A percentile compares a stretch with the other conserved stretches of the same genome.
Conservation (phyloP, 2,797 vertebrate species). For the Cichlasoma orientale region DNA sequence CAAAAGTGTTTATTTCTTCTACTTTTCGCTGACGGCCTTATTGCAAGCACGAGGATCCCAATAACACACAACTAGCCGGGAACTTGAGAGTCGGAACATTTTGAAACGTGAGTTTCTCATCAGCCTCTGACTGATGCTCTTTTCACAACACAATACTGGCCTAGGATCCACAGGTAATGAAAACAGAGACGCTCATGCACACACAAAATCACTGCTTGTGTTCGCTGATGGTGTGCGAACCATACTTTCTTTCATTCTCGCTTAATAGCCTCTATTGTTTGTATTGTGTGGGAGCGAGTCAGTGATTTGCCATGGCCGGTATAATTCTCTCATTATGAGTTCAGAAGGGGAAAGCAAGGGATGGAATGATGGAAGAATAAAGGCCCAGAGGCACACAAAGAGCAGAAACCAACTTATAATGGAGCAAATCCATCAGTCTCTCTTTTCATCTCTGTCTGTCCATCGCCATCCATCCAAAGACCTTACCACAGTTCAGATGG, state of each 20-base stretch:
- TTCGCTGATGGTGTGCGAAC: conserved; percentile 33
- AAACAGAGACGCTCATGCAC: conserved; percentile 33
- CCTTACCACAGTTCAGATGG: conserved; percentile 39
- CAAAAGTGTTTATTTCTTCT: not conserved
- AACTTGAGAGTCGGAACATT: not conserved
- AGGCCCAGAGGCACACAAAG: conserved; percentile 48
- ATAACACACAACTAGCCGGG: not conserved
- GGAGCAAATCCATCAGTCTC: conserved; percentile 59
- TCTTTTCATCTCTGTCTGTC: conserved; percentile 34
- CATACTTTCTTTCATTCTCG: conserved; percentile 25
- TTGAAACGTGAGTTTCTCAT: not conserved
- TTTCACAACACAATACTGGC: conserved; percentile 17
- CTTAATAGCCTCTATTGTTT: conserved; percentile 54
- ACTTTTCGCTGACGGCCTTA: not conserved
- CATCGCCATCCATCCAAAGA: conserved; percentile 45
- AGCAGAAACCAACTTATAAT: conserved; percentile 57
- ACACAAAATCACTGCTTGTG: conserved; percentile 29
- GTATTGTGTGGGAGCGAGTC: conserved; percentile 57
- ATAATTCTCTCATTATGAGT: conserved; percentile 79
- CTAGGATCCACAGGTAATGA: conserved; percentile 52
- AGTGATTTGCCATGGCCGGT: conserved; percentile 49
- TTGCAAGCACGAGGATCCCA: not conserved
- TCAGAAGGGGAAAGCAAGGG: conserved; percentile 43
- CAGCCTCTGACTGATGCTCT: conserved; percentile 13
- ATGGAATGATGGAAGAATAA: conserved; percentile 26